Conservation (phyloP, 92 coral and sea anemone species). For the Paramuricea clavata region DNA sequence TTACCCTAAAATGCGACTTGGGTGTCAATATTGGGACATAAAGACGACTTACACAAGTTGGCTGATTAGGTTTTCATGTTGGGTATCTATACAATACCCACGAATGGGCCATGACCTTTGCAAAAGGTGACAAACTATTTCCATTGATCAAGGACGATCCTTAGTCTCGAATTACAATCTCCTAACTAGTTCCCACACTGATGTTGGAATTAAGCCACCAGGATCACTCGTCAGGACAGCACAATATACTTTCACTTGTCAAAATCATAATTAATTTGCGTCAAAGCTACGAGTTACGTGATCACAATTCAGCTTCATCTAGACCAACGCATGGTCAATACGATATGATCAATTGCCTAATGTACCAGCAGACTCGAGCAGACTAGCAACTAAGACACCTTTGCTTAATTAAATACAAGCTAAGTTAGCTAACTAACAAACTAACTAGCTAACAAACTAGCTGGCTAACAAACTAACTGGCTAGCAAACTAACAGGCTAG, state of each 20-base stretch:
- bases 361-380: too few species aligned
- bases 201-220: not conserved
- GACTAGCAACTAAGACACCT: too few species aligned
- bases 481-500: too few species aligned
- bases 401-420: too few species aligned
- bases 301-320: too few species aligned
- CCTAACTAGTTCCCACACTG: not conserved
- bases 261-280: not conserved
- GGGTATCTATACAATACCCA: not conserved
- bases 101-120: not conserved
- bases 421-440: too few species aligned
- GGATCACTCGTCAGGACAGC: not conserved
- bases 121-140: not conserved
- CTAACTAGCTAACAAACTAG: too few species aligned
- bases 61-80: not conserved
- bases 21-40: not conserved
- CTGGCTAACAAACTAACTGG: too few species aligned
- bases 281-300: not conserved
- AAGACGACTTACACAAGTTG: not conserved
- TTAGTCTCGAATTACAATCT: not conserved
- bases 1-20: not conserved
- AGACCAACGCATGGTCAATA: not conserved
- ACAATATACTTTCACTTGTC: not conserved
- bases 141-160: not conserved
- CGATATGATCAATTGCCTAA: too few species aligned